Evolutionary conservation across 2,888 invertebrate genomes (phyloP), one percentile per base, ranked within the genome.

Genomic region (Drosophila flavopinicola): DNA sequence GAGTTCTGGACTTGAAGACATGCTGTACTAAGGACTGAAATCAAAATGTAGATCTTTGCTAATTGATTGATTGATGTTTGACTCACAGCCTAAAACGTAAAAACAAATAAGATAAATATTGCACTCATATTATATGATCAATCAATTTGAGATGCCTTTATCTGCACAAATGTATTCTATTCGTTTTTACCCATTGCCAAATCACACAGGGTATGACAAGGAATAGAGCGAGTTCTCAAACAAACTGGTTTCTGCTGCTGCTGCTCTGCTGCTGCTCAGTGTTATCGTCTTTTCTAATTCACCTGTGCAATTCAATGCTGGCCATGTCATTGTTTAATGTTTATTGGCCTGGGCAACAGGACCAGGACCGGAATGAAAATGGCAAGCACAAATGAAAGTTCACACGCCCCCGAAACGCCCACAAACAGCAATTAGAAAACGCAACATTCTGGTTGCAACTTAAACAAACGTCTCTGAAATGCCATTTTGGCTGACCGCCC

Each of bases 361-460:
- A 35, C 1, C 20, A 15, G n/a, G n/a, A n/a, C n/a, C n/a, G n/a
- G n/a, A 33, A 32, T 49, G 72, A 42, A 37, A 66, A 41, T 47
- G 32, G 30, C 51, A 42, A 52, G 48, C 38, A 56, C 48, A 53
- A 75, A 69, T 56, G 44, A 41, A 65, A 48, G 45, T 63, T 63
- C 33, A 23, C 49, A 38, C 29, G 38, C 33, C 48, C 80, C 54
- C 44, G 24, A 27, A 57, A 52, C 63, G 45, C 37, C 47, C 66
- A 83, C 79, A 76, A 78, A 75, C 61, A 57, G 79, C 66, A 85
- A 63, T 78, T 83, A 78, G 66, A 49, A 70, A 60, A 33, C 45
- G 61, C 61, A 61, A 70, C 38, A 77, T 58, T 76, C 52, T 42
- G 48, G 74, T 64, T 54, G 32, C 56, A 58, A 37, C 41, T 57